Percentiles rank a stretch among this genome's conserved stretches.
phyloP scores from a whole-genome alignment of 2,797 vertebrate species.

The Pristis pectinata region DNA sequence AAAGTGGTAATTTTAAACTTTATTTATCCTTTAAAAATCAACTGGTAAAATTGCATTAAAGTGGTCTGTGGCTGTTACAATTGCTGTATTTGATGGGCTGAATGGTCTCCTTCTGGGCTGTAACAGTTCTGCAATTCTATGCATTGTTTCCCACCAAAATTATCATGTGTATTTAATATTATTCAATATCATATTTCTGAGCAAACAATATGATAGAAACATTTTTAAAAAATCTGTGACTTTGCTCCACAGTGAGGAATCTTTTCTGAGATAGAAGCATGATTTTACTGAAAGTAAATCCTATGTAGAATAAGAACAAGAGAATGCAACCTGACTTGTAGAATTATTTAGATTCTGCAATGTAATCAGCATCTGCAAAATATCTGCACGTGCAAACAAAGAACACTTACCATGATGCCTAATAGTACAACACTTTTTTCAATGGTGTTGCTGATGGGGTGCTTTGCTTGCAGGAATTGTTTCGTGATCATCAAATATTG shows the following conservation, averaged over 20 bases:
- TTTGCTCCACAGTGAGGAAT: neutral
- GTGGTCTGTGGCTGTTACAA: too few species aligned
- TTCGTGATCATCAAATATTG: neutral
- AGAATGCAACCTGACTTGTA: neutral
- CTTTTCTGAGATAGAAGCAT: neutral
- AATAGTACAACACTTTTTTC: neutral
- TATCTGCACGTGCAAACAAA: neutral
- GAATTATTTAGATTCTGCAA: neutral
- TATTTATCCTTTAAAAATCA: too few species aligned
- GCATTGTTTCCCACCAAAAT: neutral
- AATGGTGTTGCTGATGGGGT: too few species aligned
- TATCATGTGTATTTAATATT: neutral
- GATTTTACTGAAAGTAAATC: neutral
- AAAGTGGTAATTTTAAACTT: too few species aligned
- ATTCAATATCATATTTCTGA: neutral
- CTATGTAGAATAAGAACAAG: neutral
- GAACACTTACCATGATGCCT: neutral
- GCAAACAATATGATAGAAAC: neutral
- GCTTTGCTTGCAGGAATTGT: neutral
- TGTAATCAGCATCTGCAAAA: neutral
- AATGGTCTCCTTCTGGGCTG: too few species aligned
- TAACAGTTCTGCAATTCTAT: too few species aligned
- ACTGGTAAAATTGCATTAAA: too few species aligned
- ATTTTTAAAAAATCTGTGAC: neutral
- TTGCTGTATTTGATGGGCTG: too few species aligned